Base-by-base conservation (phyloP, 1,140 invertebrate species). In the Gonioctena quinquepunctata region DNA sequence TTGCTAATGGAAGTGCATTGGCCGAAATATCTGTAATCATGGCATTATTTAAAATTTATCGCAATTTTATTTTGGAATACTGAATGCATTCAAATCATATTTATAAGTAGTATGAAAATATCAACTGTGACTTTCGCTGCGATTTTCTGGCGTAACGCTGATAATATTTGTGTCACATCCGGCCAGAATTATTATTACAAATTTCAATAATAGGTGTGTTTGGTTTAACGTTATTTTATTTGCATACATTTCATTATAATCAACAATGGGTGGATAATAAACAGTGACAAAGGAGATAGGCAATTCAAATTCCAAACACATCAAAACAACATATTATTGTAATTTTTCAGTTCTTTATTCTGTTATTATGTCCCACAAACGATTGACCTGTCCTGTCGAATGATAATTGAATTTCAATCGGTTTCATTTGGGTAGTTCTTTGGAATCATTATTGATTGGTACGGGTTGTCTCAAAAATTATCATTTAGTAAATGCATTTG, bases 141-240 rank as follows among this genome's bases (percentile, higher is more conserved):
- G n/a, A 54, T 18, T 54, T 54, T 19, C 8, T 63, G 61, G 13
- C 50, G 68, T 69, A 69, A 69, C 62, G 26, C 49, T 23, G 63
- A 59, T 64, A 33, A 56, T 66, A 71, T 71, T 71, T 67, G 66
- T 71, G 70, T 67, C 70, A 65, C 65, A 68, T 71, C 70, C 65
- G 28, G 62, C 49, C 18, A 6, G 8, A 54, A 54, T 21, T 54
- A 54, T 54, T 54, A 54, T 54, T 64, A 11, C 26, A 64, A 71
- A 49, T 68, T 66, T 68, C 61, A 68, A 59, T 63, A 71, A 71
- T 68, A 71, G 70, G 70, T 59, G 70, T 71, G 70, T 71, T 71
- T 71, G 70, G 33, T 61, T 42, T 57, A 71, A 60, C 33, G 52
- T 54, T 54, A 54, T 54, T 54, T 54, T 54, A 54, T 54, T 54